Conservation (phyloP, 2,888 invertebrate genomes). For the Hypercompe scribonia region DNA sequence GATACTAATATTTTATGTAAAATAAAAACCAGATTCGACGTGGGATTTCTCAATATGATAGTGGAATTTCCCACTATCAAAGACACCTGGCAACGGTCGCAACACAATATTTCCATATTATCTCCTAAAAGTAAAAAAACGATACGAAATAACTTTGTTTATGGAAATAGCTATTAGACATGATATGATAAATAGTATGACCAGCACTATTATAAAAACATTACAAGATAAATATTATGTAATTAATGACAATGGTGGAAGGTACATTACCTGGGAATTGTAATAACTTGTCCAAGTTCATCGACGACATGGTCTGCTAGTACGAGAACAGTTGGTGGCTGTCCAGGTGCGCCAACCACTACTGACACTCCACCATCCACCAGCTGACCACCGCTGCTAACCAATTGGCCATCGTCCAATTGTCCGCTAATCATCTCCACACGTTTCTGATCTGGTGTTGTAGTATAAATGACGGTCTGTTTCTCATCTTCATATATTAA, state of each 20-base stretch:
- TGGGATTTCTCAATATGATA: constrained; percentile 46
- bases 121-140: constrained; percentile 67
- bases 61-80: constrained; percentile 71
- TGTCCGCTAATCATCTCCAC: constrained; percentile 92
- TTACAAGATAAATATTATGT: constrained; percentile 11
- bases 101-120: constrained; percentile 63
- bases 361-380: constrained; percentile 85
- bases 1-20: constrained; percentile 21
- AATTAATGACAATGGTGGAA: constrained; percentile 1
- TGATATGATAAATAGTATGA: constrained; percentile 43
- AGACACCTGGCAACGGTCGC: constrained; percentile 66
- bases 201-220: constrained; percentile 21
- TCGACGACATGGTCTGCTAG: constrained; percentile 91
- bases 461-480: constrained; percentile 94
- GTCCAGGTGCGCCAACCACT: constrained; percentile 82
- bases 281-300: constrained; percentile 89
- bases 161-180: constrained; percentile 49
- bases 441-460: constrained; percentile 92
- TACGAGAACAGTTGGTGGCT: constrained; percentile 89
- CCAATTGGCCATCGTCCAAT: constrained; percentile 86
- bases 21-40: constrained; percentile 35
- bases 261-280: constrained; percentile 87
- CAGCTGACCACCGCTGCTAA: constrained; percentile 81
- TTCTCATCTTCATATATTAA: constrained; percentile 94
- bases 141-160: constrained; percentile 53